phyloP scores from a whole-genome alignment of 2,113 vertebrate genomes.

The Polyodon spathula region DNA sequence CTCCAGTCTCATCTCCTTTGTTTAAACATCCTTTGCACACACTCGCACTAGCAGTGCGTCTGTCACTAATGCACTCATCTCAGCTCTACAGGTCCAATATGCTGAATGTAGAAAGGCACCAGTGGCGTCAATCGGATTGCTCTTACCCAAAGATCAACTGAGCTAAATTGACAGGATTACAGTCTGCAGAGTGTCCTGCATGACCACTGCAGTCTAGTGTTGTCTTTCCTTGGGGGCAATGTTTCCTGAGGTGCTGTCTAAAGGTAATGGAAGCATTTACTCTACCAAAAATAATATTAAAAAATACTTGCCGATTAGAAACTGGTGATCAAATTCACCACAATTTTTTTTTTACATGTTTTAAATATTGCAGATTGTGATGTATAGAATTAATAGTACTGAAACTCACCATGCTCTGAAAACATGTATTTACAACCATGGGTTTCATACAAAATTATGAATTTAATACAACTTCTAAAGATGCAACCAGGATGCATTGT shows the following conservation, averaged over 20 bases:
- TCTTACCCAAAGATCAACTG: constrained; percentile 31
- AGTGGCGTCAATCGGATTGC: constrained; percentile 22
- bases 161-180: constrained; percentile 28
- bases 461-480: too few species aligned
- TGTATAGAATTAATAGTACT: background rate
- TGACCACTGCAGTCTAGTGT: constrained; percentile 30
- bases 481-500: too few species aligned
- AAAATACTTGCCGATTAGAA: background rate
- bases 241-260: background rate
- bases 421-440: too few species aligned
- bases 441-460: too few species aligned
- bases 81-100: constrained; percentile 21
- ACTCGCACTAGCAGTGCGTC: constrained; percentile 7
- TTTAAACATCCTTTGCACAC: constrained; percentile 9
- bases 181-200: constrained; percentile 28
- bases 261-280: background rate
- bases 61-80: constrained; percentile 25
- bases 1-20: constrained; percentile 11
- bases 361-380: background rate
- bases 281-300: background rate
- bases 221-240: constrained; percentile 11
- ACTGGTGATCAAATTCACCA: background rate
- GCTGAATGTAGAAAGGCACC: constrained; percentile 20
- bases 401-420: background rate
- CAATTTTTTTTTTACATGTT: too few species aligned